Evolutionary conservation across 30 jellyfish, hydroid and myxozoan genomes (phyloP), one percentile per base, ranked within the genome.

Genomic region (Chironex yamaguchii): DNA sequence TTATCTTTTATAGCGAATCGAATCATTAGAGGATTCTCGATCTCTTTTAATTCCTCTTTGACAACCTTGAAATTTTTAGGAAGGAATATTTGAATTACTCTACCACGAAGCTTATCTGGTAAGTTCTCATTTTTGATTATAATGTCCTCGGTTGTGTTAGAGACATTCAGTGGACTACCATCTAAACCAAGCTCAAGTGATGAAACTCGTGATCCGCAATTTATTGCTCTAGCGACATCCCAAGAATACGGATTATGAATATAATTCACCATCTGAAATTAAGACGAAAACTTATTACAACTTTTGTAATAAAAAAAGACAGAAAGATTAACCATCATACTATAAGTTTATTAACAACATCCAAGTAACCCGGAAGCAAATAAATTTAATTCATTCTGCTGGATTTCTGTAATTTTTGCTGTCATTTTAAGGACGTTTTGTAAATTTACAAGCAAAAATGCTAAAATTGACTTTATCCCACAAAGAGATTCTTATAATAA

Each of bases 21-120:
- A 1, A 67, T 84, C 21, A 87, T 72, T 53, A 87, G 51, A 2
- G 96, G 96, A 13, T 53, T 42, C 26, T 87, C 88, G 11, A 21
- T 17, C 6, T 80, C 32, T 36, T 77, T 67, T 32, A 87, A 12
- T 32, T 53, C 49, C 62, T 87, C 78, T 33, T 76, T 49, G 27
- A 74, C 71, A 9, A 87, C 70, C 53, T 31, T 76, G 88, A 76
- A 51, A 29, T 87, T 89, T 64, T 52, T 83, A 6, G 96, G 96
- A 33, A 34, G 77, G 2, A 3, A 12, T 29, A 87, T 66, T 23
- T 54, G 26, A 2, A 77, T 28, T 35, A 34, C 50, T 2, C 81
- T n/a, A 0, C 24, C 24, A 21, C 52, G 52, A 42, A 87, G 69
- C 76, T 76, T 76, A 13, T 69, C 87, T 1, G 82, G 82, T 0